Evolutionary conservation across 1,140 invertebrate genomes (phyloP).

Genomic region (Drosophila sulfurigaster): DNA sequence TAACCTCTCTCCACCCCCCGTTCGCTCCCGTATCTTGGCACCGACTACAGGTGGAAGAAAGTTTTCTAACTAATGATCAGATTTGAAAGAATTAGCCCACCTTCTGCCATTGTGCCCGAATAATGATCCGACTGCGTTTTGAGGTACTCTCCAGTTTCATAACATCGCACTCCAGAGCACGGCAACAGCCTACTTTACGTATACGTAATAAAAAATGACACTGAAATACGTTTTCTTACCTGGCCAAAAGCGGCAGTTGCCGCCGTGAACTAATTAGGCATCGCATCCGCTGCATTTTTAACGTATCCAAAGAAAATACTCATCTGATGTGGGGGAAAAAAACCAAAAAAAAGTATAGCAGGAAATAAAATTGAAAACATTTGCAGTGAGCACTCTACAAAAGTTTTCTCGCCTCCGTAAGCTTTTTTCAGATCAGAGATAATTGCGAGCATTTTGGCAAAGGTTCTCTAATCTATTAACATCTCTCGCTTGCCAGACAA

Average conservation of each 20-base stretch:
- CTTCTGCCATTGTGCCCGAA: constrained; percentile 37
- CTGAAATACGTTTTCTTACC: not conserved
- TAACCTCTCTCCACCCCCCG: constrained; percentile 68
- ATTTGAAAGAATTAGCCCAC: not conserved
- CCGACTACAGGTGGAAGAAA: constrained; percentile 40
- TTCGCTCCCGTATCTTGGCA: constrained; percentile 49
- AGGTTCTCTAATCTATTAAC: constrained; percentile 10
- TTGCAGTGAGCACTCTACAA: constrained; percentile 26
- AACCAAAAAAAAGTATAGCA: not conserved
- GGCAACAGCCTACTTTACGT: not conserved
- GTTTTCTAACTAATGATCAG: not conserved
- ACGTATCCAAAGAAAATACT: not conserved
- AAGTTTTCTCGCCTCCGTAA: not conserved
- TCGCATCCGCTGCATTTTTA: constrained; percentile 1
- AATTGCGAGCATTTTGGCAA: constrained; percentile 1
- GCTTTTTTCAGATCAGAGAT: constrained; percentile 8
- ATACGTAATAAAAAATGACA: not conserved
- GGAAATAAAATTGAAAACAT: constrained; percentile 17
- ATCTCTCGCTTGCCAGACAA: constrained; percentile 13
- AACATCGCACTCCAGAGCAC: not conserved
- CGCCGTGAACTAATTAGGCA: not conserved
- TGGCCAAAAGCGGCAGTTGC: not conserved
- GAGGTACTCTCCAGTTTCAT: constrained; percentile 26
- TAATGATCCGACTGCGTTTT: constrained; percentile 22
- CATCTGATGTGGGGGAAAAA: not conserved